Evolutionary conservation across 2,113 vertebrate genomes (phyloP).

Genomic region (Oryzias woworae): DNA sequence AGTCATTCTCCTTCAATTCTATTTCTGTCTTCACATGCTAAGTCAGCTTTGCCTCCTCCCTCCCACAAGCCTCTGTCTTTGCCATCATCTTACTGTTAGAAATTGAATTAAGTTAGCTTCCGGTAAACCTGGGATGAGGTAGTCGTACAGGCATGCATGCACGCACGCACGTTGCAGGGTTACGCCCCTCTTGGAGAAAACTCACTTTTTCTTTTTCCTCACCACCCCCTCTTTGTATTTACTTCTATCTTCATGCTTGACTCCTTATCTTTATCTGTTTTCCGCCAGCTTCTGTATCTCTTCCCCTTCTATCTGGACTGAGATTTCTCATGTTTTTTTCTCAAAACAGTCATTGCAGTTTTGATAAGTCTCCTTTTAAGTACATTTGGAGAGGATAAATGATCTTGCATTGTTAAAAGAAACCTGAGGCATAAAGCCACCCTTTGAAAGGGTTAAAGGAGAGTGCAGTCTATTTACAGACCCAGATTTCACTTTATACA

Average conservation of each 20-base stretch:
- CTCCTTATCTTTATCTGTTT: conserved; percentile 30
- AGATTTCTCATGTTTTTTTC: background rate
- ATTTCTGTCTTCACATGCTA: conserved; percentile 52
- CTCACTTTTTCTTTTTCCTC: conserved; percentile 31
- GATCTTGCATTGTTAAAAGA: too few relatives aligned
- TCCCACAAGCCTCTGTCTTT: conserved; percentile 18
- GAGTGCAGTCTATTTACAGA: too few relatives aligned
- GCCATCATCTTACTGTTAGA: conserved; percentile 34
- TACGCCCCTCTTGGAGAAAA: conserved; percentile 55
- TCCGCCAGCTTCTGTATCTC: conserved; percentile 13
- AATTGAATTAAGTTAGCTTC: conserved; percentile 48
- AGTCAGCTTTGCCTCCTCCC: conserved; percentile 47
- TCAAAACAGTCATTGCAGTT: background rate
- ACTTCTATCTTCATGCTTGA: conserved; percentile 28
- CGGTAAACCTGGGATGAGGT: conserved; percentile 21
- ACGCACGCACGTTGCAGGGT: conserved; percentile 9
- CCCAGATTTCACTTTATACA: too few relatives aligned
- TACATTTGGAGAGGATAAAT: too few relatives aligned
- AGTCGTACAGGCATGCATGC: conserved; percentile 9
- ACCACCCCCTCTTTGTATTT: conserved; percentile 17
- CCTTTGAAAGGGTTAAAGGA: too few relatives aligned
- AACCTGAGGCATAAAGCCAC: too few relatives aligned
- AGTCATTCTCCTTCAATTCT: conserved; percentile 37
- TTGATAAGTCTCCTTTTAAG: too few relatives aligned
- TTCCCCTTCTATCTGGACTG: conserved; percentile 9